phyloP scores from a whole-genome alignment of 2,888 invertebrate species.

The Aelia acuminata region DNA sequence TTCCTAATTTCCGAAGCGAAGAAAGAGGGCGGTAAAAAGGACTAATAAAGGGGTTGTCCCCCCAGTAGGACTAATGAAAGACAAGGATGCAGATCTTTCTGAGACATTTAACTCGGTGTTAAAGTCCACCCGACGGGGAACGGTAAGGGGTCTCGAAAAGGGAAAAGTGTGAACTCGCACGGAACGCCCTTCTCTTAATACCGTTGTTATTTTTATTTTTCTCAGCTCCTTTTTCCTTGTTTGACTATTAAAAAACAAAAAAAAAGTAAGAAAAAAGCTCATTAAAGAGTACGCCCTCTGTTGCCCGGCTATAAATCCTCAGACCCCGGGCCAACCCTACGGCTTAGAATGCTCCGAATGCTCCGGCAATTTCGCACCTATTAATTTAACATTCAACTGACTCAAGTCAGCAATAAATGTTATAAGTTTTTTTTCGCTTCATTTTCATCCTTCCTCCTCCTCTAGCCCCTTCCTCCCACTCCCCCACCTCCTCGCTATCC shows the following conservation, averaged over 20 bases:
- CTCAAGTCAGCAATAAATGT: slow-evolving; percentile 44
- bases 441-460: neutral
- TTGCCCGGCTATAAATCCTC: slow-evolving; percentile 15
- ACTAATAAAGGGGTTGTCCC: slow-evolving; percentile 54
- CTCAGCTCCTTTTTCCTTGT: slow-evolving; percentile 17
- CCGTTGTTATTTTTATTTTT: slow-evolving; percentile 44
- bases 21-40: slow-evolving; percentile 51
- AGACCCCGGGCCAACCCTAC: slow-evolving; percentile 7
- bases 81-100: slow-evolving; percentile 64
- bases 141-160: neutral
- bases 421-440: slow-evolving; percentile 31
- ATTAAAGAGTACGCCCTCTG: slow-evolving; percentile 52
- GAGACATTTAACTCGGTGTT: slow-evolving; percentile 65
- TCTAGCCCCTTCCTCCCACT: neutral
- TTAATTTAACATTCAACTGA: slow-evolving; percentile 46
- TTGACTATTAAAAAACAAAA: slow-evolving; percentile 21
- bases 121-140: slow-evolving; percentile 47
- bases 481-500: neutral
- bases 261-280: slow-evolving; percentile 52
- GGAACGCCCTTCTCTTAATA: slow-evolving; percentile 6
- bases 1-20: slow-evolving; percentile 30
- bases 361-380: slow-evolving; percentile 53
- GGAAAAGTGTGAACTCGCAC: slow-evolving; percentile 40
- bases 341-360: slow-evolving; percentile 38
- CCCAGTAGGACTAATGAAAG: slow-evolving; percentile 32